Percentiles rank a stretch among this genome's conserved stretches.
phyloP scores from a whole-genome alignment of 2,888 invertebrate species.

The Orchesella flavescens region DNA sequence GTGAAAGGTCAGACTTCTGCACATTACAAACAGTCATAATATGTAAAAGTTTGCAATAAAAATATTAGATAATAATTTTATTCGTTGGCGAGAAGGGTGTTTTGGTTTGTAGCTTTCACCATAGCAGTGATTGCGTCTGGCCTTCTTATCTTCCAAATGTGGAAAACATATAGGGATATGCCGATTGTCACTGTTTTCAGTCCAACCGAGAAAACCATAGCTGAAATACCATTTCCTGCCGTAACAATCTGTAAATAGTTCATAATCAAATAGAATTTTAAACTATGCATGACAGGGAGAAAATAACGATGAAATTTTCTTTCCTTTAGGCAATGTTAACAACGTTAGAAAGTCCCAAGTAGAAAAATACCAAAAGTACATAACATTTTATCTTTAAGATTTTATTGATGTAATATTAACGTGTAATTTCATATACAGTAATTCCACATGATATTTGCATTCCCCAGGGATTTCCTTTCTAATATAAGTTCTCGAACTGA shows the following conservation, averaged over 20 bases:
- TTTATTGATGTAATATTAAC: background rate
- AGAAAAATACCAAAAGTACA: constrained; percentile 42
- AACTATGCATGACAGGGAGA: background rate
- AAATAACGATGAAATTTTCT: background rate
- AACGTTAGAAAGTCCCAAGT: constrained; percentile 62
- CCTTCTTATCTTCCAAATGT: constrained; percentile 60
- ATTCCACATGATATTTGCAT: too few species aligned
- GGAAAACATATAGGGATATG: constrained; percentile 52
- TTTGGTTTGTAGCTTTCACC: constrained; percentile 64
- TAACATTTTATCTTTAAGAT: too few species aligned
- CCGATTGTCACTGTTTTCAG: constrained; percentile 67
- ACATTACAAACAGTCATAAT: background rate
- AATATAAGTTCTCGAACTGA: background rate
- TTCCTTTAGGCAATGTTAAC: constrained; percentile 58
- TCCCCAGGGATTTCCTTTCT: background rate
- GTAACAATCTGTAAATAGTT: constrained; percentile 62
- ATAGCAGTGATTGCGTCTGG: constrained; percentile 38
- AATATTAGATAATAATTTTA: background rate
- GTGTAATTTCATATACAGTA: too few species aligned
- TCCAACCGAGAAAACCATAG: constrained; percentile 52
- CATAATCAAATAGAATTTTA: background rate
- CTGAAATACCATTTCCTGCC: constrained; percentile 68
- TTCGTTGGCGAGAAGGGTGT: constrained; percentile 50
- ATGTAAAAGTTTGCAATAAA: background rate
- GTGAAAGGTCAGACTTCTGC: constrained; percentile 60